Percentiles rank a stretch among this genome's conserved stretches.
Evolutionary conservation across 2,797 vertebrate species (phyloP).

Genomic region (Tachyglossus aculeatus): DNA sequence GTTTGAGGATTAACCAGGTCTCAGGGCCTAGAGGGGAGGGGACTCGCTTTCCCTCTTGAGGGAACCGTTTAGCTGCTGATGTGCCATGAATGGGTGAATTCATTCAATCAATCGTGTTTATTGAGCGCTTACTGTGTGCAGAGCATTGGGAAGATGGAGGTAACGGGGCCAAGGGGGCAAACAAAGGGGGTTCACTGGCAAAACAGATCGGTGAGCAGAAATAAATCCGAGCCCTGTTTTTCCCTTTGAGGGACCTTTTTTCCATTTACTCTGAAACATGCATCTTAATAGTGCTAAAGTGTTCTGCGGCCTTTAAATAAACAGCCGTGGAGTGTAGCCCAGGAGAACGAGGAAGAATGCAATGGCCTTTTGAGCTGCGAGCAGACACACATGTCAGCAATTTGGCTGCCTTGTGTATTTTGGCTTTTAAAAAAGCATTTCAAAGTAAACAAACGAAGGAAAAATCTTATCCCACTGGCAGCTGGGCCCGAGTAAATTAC

Average conservation of each 20-base stretch:
- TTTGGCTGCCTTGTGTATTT: constrained; percentile 97
- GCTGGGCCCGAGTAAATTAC: constrained; percentile 90
- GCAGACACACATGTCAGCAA: constrained; percentile 94
- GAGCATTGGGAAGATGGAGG: constrained; percentile 16
- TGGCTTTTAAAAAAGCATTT: constrained; percentile 94
- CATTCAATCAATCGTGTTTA: no score
- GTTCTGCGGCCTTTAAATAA: constrained; percentile 96
- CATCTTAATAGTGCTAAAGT: constrained; percentile 94
- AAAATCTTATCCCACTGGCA: constrained; percentile 92
- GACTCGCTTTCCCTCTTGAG: no score
- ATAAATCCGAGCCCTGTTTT: constrained; percentile 84
- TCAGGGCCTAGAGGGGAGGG: neutral
- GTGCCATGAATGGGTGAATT: neutral
- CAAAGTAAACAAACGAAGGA: constrained; percentile 94
- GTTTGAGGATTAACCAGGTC: no score
- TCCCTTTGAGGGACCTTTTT: constrained; percentile 84
- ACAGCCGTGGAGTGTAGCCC: constrained; percentile 89
- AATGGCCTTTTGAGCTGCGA: constrained; percentile 81
- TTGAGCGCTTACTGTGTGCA: neutral
- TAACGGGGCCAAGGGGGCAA: constrained; percentile 21
- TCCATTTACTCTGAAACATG: constrained; percentile 90
- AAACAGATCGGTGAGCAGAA: constrained; percentile 81
- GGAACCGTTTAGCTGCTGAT: neutral
- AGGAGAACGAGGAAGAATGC: constrained; percentile 93
- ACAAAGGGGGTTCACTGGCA: constrained; percentile 24